Conservation (phyloP, 2,888 invertebrate genomes). For the Nymphalis c-album region DNA sequence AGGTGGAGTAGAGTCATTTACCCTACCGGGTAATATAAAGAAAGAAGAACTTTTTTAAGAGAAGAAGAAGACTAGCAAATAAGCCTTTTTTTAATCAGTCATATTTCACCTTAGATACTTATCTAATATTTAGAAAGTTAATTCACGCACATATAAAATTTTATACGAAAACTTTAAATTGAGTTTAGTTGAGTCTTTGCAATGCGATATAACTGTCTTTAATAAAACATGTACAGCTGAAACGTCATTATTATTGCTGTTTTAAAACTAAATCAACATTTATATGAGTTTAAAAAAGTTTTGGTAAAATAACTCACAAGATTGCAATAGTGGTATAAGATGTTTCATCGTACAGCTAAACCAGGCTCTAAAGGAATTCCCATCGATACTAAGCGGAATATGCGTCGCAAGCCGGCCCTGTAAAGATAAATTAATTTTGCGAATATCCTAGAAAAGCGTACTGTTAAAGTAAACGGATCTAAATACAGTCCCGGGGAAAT, state of each 20-base stretch:
- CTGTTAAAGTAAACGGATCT: constrained; percentile 32
- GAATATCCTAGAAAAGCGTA: constrained; percentile 27
- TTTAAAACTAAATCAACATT: too few species aligned
- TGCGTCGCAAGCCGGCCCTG: constrained; percentile 33
- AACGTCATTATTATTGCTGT: not conserved
- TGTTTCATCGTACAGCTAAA: not conserved
- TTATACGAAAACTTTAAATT: not conserved
- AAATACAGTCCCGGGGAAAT: constrained; percentile 12
- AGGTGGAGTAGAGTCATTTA: too few species aligned
- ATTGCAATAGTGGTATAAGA: not conserved
- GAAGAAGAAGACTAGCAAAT: too few species aligned
- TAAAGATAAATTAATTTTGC: constrained; percentile 34
- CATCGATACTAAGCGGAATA: constrained; percentile 27
- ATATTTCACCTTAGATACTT: too few species aligned
- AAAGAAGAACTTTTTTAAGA: too few species aligned
- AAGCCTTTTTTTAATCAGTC: too few species aligned
- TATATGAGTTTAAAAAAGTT: too few species aligned
- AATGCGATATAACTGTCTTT: not conserved
- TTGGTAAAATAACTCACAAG: too few species aligned
- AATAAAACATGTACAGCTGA: not conserved
- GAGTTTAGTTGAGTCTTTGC: not conserved
- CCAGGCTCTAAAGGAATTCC: constrained; percentile 17
- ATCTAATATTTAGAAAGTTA: too few species aligned
- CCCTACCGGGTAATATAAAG: too few species aligned
- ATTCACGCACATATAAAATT: too few species aligned